phyloP scores from a whole-genome alignment of 2,797 vertebrate genomes.

The Poecile montanus region DNA sequence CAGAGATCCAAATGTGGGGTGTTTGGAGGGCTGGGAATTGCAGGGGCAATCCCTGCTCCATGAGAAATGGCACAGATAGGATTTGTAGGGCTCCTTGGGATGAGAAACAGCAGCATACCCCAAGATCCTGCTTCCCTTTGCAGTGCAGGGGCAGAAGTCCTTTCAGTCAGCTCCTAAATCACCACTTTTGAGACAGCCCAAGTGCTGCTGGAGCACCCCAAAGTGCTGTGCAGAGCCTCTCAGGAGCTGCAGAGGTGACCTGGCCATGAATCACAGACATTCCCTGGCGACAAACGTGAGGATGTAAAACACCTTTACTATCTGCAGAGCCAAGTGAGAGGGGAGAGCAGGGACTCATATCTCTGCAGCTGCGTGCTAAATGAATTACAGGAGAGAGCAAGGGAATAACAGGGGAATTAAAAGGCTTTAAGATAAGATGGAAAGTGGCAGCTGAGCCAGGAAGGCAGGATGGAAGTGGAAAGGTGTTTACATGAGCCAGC shows the following conservation, averaged over 20 bases:
- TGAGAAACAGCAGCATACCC: background rate
- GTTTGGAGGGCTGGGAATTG: background rate
- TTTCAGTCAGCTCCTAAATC: background rate
- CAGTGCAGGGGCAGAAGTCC: background rate
- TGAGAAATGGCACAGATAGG: background rate
- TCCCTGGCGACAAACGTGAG: background rate
- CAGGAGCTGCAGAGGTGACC: background rate
- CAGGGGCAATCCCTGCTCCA: background rate
- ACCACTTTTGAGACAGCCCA: background rate
- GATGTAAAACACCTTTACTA: background rate
- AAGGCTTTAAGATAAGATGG: conserved; percentile 36
- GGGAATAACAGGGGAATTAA: conserved; percentile 43
- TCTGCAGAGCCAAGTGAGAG: background rate
- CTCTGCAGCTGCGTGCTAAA: background rate
- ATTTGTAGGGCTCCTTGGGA: background rate
- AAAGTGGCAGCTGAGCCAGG: conserved; percentile 2
- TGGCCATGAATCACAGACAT: background rate
- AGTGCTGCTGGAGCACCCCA: background rate
- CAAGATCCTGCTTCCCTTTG: background rate
- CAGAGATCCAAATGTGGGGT: background rate
- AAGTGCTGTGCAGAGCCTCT: background rate
- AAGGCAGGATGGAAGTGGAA: background rate
- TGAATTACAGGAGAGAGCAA: conserved; percentile 41
- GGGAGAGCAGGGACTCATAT: background rate
- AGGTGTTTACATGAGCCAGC: conserved; percentile 16